Evolutionary conservation across 1,140 invertebrate species (phyloP).

Genomic region (Dinoponera quadriceps): DNA sequence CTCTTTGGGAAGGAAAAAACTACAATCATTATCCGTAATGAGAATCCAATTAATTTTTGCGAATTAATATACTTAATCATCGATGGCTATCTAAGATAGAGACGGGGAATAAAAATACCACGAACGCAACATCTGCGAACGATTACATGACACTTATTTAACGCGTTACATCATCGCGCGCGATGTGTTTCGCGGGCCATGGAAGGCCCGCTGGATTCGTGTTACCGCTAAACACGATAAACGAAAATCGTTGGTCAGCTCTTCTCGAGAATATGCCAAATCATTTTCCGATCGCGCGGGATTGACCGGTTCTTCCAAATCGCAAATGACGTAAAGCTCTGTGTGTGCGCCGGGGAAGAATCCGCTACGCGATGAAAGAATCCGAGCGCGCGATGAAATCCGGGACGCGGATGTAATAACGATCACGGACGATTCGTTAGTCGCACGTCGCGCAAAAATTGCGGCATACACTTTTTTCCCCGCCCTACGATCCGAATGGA

Average conservation of each 20-base stretch:
- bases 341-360: not conserved
- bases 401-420: not conserved
- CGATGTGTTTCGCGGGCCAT: too few species aligned
- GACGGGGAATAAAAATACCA: not conserved
- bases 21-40: not conserved
- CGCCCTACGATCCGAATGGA: conserved; percentile 2
- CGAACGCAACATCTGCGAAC: not conserved
- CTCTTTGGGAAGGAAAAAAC: too few species aligned
- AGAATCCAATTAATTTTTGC: not conserved
- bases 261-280: not conserved
- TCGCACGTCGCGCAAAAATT: not conserved
- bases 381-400: not conserved
- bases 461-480: conserved; percentile 7
- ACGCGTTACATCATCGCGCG: conserved; percentile 36
- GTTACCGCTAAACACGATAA: not conserved
- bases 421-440: not conserved
- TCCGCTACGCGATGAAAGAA: not conserved
- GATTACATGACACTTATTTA: conserved; percentile 50
- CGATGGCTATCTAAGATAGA: not conserved
- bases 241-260: not conserved
- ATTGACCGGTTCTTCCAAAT: too few species aligned
- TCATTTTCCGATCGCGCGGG: too few species aligned
- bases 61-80: not conserved
- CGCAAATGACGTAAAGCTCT: too few species aligned
- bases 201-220: not conserved